A percentile compares a stretch with the other conserved stretches of the same genome.
Evolutionary conservation across 92 coral and sea anemone species (phyloP).

Genomic region (Palythoa grandis): DNA sequence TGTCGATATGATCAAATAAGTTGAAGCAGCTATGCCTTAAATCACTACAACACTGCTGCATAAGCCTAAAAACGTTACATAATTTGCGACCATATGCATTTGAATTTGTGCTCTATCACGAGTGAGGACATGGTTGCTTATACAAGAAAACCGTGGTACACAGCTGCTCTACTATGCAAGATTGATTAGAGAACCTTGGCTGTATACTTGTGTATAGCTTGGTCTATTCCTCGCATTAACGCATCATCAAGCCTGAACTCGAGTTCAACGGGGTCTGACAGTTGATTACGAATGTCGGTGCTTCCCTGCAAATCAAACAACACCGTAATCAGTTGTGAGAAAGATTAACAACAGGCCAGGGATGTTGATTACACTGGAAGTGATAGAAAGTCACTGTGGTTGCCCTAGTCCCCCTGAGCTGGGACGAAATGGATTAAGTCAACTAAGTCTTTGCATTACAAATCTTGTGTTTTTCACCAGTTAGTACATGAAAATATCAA

Average conservation of each 20-base stretch:
- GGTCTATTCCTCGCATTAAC: constrained; percentile 51
- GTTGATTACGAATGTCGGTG: constrained; percentile 47
- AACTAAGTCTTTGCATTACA: not conserved
- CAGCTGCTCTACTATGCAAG: not conserved
- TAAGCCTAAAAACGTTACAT: too few species aligned
- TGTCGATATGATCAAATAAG: too few species aligned
- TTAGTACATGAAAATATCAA: not conserved
- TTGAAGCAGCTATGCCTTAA: too few species aligned
- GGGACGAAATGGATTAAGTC: not conserved
- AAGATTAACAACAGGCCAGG: not conserved
- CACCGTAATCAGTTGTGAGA: not conserved
- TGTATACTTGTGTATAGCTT: constrained; percentile 69
- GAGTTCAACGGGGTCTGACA: constrained; percentile 72
- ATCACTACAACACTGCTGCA: too few species aligned
- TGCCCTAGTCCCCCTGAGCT: not conserved
- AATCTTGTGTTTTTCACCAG: not conserved
- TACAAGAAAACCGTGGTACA: too few species aligned
- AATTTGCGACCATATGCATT: too few species aligned
- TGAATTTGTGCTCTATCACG: too few species aligned
- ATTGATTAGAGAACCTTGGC: constrained; percentile 45
- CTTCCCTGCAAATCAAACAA: constrained; percentile 61
- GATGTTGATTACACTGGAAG: too few species aligned
- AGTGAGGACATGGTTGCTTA: too few species aligned
- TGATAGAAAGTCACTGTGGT: not conserved
- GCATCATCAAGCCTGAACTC: constrained; percentile 73